Percentiles rank a stretch among this genome's conserved stretches.
phyloP scores from a whole-genome alignment of 2,113 vertebrate genomes.

The Heptranchias perlo region DNA sequence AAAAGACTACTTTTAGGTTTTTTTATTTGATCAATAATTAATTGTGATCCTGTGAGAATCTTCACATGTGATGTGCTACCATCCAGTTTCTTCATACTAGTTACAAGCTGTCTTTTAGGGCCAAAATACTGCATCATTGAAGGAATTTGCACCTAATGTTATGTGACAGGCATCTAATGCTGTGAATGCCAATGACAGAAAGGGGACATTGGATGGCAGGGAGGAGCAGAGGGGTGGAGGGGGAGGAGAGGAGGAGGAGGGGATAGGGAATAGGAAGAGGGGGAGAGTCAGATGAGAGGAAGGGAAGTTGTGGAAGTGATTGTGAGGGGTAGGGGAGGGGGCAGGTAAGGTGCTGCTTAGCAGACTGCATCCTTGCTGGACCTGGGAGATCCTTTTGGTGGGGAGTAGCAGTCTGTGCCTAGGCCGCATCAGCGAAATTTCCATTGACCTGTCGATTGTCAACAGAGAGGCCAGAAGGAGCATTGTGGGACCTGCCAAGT shows the following conservation, averaged over 20 bases:
- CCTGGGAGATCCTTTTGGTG: background rate
- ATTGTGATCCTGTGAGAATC: background rate
- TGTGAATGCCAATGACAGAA: too few relatives aligned
- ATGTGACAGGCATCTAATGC: too few relatives aligned
- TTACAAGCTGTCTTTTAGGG: background rate
- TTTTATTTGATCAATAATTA: background rate
- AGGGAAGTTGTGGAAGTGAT: background rate
- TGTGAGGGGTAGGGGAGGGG: background rate
- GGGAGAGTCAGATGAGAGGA: background rate
- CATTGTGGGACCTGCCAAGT: background rate
- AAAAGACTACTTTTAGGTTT: background rate
- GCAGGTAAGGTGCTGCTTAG: background rate
- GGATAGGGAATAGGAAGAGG: background rate
- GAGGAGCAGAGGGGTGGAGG: background rate
- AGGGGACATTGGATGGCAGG: background rate
- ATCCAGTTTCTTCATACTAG: background rate
- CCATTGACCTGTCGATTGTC: background rate
- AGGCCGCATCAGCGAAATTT: background rate
- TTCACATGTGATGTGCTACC: background rate
- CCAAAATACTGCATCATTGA: too few relatives aligned
- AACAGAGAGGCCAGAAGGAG: background rate
- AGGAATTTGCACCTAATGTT: too few relatives aligned
- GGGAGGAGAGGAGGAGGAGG: too few relatives aligned
- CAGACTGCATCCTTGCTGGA: background rate
- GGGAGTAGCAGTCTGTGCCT: background rate